These are phyloP conservation scores for Euproctis similis DNA, from an alignment of 2,888 invertebrate genomes.

Conservation along the genomic window DNA sequence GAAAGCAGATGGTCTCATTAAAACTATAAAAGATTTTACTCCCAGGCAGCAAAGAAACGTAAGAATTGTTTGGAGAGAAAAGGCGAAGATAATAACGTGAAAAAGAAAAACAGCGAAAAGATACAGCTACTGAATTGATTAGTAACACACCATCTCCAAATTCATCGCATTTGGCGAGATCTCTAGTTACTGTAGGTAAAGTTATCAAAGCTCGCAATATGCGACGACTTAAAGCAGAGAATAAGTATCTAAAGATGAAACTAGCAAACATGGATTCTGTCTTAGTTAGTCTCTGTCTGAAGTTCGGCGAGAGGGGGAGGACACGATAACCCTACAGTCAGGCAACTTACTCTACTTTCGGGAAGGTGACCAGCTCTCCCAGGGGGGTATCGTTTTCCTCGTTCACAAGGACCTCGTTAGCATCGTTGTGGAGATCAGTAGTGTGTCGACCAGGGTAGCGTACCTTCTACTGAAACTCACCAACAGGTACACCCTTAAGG, in stretches of 20 bases:
- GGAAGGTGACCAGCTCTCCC: no score
- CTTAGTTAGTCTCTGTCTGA: no score
- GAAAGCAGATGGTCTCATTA: slow-evolving; percentile 9
- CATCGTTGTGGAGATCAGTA: no score
- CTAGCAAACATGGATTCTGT: slow-evolving; percentile 5
- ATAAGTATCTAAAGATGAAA: slow-evolving; percentile 7
- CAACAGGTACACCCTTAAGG: no score
- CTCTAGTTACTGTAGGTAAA: slow-evolving; percentile 5
- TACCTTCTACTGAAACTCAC: no score
- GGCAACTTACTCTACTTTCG: no score
- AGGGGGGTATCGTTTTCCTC: no score
- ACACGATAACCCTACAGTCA: no score
- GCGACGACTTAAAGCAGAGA: slow-evolving; percentile 6
- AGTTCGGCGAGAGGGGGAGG: no score
- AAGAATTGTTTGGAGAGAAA: slow-evolving; percentile 12
- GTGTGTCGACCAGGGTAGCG: no score
- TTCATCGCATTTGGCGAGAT: slow-evolving; percentile 6
- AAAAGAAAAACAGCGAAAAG: slow-evolving; percentile 6
- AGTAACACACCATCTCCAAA: slow-evolving; percentile 3
- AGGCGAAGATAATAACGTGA: slow-evolving; percentile 6
- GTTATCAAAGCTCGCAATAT: slow-evolving; percentile 5
- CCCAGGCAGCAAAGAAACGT: slow-evolving; percentile 11
- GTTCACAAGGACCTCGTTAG: no score
- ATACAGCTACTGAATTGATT: slow-evolving; percentile 1
- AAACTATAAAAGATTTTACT: slow-evolving; percentile 14